Evolutionary conservation across 2,797 vertebrate species (phyloP).

Genomic region (Cygnus olor): DNA sequence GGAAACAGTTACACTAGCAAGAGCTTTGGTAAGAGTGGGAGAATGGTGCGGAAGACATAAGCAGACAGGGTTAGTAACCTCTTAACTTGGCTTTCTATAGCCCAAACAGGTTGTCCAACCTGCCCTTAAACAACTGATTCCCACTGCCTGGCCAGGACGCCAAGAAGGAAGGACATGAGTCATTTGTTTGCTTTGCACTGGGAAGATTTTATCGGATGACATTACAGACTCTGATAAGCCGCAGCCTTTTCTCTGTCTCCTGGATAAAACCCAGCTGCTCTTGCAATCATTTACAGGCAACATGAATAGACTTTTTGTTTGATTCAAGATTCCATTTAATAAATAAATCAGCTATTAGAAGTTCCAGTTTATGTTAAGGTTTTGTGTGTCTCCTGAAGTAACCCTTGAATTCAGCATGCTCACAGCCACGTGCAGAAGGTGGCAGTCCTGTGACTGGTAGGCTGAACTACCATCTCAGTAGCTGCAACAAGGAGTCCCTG

Average conservation of each 20-base stretch:
- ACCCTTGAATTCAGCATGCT: constrained; percentile 13
- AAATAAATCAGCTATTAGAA: constrained; percentile 72
- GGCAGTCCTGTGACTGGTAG: not conserved
- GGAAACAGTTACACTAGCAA: not conserved
- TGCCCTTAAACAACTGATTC: constrained; percentile 52
- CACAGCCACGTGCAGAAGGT: not conserved
- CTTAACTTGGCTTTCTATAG: not conserved
- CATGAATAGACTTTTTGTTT: constrained; percentile 71
- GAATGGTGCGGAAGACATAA: not conserved
- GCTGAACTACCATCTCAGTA: not conserved
- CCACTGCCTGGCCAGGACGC: not conserved
- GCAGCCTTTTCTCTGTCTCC: constrained; percentile 56
- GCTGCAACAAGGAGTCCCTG: not conserved
- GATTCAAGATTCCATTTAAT: constrained; percentile 61
- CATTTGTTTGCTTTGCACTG: constrained; percentile 59
- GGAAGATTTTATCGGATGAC: constrained; percentile 71
- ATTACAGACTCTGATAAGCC: constrained; percentile 65
- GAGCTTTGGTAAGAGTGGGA: not conserved
- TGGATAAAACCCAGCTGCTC: constrained; percentile 67
- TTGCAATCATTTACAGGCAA: constrained; percentile 69
- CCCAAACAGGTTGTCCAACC: constrained; percentile 38
- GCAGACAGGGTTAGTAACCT: not conserved
- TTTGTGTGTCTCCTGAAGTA: constrained; percentile 32
- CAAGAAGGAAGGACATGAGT: constrained; percentile 66
- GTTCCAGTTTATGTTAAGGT: constrained; percentile 52